A percentile compares a stretch with the other conserved stretches of the same genome.
phyloP scores from a whole-genome alignment of 2,797 vertebrate genomes.

The Hippocampus kuda region DNA sequence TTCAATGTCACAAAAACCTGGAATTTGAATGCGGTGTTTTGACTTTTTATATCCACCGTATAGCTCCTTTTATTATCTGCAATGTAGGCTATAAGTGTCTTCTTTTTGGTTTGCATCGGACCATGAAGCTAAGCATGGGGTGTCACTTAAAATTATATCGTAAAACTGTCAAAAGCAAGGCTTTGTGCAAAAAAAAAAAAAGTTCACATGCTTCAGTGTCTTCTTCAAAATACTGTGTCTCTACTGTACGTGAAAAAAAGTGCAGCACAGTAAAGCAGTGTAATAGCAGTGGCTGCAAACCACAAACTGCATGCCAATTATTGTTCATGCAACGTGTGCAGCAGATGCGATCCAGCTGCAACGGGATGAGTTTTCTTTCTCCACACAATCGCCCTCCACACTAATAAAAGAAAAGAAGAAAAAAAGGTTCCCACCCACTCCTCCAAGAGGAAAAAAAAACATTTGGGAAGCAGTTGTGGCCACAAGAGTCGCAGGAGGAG shows the following conservation, averaged over 20 bases:
- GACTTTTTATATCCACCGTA: not conserved
- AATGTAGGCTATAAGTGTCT: not conserved
- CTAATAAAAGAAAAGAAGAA: constrained; percentile 2
- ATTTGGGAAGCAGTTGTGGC: constrained; percentile 15
- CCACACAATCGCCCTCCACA: constrained; percentile 28
- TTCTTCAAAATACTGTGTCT: not conserved
- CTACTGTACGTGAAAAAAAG: constrained; percentile 1
- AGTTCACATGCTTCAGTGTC: not conserved
- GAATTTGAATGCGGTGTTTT: not conserved
- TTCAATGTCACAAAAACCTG: not conserved
- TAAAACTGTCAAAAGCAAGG: not conserved
- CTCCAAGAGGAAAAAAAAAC: constrained; percentile 17
- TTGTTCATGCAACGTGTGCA: constrained; percentile 26
- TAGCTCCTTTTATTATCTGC: not conserved
- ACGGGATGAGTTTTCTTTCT: constrained; percentile 16
- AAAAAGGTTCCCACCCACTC: not conserved
- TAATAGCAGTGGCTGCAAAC: constrained; percentile 14
- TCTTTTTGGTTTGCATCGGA: not conserved
- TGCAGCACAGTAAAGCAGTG: constrained; percentile 12
- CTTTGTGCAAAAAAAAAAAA: not conserved
- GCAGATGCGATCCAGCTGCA: constrained; percentile 54
- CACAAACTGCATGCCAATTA: constrained; percentile 18
- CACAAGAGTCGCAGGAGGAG: constrained; percentile 25
- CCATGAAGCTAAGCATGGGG: not conserved
- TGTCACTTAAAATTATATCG: not conserved